phyloP scores from a whole-genome alignment of 2,888 invertebrate species.

The Empis livida region DNA sequence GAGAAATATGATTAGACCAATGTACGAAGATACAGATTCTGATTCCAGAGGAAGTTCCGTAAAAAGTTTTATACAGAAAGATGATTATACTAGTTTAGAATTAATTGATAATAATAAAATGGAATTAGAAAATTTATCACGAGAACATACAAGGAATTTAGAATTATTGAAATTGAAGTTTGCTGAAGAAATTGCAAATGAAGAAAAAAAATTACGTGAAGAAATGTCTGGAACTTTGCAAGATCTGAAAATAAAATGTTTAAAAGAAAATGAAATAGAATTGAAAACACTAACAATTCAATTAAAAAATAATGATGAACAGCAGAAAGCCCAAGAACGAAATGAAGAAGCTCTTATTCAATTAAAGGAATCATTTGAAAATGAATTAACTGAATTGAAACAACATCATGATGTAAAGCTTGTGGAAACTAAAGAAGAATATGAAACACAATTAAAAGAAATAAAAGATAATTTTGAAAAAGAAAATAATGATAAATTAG shows the following conservation, averaged over 20 bases:
- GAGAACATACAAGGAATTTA: conserved; percentile 23
- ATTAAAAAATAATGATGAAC: conserved; percentile 18
- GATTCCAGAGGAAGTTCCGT: conserved; percentile 33
- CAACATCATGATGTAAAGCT: conserved; percentile 30
- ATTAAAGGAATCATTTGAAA: conserved; percentile 32
- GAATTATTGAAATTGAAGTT: conserved; percentile 42
- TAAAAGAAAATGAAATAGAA: conserved; percentile 26
- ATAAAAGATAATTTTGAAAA: conserved; percentile 39
- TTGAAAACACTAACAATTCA: conserved; percentile 11
- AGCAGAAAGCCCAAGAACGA: conserved; percentile 5
- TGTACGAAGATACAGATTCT: conserved; percentile 34
- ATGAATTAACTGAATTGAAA: conserved; percentile 24
- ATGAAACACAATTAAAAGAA: conserved; percentile 31
- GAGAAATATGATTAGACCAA: conserved; percentile 20
- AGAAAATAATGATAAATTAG: conserved; percentile 34
- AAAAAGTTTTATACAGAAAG: conserved; percentile 28
- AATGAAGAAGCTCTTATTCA: conserved; percentile 15
- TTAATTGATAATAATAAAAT: conserved; percentile 37
- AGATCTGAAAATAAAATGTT: conserved; percentile 26
- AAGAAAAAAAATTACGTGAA: conserved; percentile 38
- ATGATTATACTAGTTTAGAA: conserved; percentile 17
- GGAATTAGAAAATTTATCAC: conserved; percentile 38
- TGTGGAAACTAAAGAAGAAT: conserved; percentile 33
- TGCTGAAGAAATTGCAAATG: conserved; percentile 29
- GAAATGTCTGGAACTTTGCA: conserved; percentile 41